Evolutionary conservation across 2,797 vertebrate species (phyloP).

Genomic region (Oceanodroma leucorhoa): DNA sequence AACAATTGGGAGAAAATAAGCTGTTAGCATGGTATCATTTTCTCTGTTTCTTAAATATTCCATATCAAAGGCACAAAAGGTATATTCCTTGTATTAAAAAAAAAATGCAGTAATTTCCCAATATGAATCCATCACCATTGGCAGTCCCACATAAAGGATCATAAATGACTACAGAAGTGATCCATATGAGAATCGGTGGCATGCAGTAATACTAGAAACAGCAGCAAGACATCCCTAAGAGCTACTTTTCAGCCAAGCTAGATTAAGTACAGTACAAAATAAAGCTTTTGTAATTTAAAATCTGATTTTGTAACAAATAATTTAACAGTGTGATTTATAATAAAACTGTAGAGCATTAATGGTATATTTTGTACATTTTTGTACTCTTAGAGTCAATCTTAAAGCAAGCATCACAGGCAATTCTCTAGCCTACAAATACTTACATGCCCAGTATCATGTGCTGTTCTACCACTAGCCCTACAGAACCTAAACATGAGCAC

Average conservation of each 20-base stretch:
- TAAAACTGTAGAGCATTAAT: neutral
- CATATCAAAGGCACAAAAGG: neutral
- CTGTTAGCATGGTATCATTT: neutral
- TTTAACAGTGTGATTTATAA: neutral
- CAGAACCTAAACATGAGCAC: neutral
- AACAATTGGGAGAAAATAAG: neutral
- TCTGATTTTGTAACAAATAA: neutral
- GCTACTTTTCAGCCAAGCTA: neutral
- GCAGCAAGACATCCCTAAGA: neutral
- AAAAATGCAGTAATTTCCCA: neutral
- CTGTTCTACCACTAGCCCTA: neutral
- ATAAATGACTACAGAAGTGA: neutral
- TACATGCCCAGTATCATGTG: neutral
- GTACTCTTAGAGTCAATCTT: neutral
- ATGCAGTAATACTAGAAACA: neutral
- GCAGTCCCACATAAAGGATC: neutral
- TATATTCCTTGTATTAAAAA: neutral
- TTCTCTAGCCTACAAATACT: neutral
- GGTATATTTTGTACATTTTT: neutral
- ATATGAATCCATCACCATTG: neutral
- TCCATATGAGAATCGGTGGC: neutral
- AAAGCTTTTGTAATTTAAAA: neutral
- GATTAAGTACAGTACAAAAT: neutral
- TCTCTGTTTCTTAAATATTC: neutral
- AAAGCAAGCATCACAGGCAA: neutral